Percentiles rank a stretch among this genome's conserved stretches.
Conservation (phyloP, 2,888 invertebrate genomes). For the Rapana venosa region DNA sequence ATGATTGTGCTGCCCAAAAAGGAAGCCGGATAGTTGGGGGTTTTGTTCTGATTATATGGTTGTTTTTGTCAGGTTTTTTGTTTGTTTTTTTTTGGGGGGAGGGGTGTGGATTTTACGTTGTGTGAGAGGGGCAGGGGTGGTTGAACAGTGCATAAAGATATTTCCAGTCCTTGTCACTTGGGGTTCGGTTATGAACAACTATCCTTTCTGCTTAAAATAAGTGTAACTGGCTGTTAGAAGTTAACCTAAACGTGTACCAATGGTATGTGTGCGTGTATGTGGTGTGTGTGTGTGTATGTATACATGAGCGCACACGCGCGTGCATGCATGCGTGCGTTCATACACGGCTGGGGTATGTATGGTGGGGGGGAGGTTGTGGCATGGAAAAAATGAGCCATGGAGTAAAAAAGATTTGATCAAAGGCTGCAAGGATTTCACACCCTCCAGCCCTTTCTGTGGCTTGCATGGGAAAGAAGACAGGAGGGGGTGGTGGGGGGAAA, state of each 20-base stretch:
- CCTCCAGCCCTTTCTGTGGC: too few species aligned
- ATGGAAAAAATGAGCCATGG: too few species aligned
- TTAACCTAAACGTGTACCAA: not conserved
- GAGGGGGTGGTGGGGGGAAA: too few species aligned
- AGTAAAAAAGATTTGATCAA: too few species aligned
- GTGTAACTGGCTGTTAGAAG: not conserved
- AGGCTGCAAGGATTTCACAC: too few species aligned
- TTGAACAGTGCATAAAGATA: not conserved
- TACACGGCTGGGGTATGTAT: too few species aligned
- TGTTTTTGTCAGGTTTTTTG: too few species aligned
- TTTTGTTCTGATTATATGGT: too few species aligned
- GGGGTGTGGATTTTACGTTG: not conserved
- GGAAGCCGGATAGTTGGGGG: too few species aligned
- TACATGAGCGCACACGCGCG: not conserved
- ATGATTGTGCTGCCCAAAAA: too few species aligned
- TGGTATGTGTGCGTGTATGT: not conserved
- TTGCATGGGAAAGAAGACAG: too few species aligned
- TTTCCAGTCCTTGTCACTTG: not conserved
- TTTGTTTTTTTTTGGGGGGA: not conserved
- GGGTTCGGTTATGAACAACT: not conserved
- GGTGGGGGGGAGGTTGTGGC: too few species aligned
- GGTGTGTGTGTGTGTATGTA: conserved; percentile 8
- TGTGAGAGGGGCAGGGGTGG: not conserved
- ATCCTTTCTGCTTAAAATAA: not conserved
- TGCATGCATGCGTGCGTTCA: not conserved